phyloP scores from a whole-genome alignment of 2,797 vertebrate genomes.

The Alosa sapidissima region DNA sequence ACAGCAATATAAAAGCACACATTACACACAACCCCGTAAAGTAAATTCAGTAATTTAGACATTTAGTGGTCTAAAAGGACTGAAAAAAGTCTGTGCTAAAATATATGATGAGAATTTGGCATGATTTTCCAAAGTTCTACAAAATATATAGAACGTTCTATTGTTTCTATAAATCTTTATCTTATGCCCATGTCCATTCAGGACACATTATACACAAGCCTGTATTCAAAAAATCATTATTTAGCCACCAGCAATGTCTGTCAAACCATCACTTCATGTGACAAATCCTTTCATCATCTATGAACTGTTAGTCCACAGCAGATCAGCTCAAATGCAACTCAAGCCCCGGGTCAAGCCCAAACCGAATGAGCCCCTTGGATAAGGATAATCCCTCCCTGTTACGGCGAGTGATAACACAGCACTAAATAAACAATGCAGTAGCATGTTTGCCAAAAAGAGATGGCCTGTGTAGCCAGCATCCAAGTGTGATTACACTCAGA shows the following conservation, averaged over 20 bases:
- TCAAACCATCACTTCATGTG: background rate
- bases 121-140: too few relatives aligned
- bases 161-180: too few relatives aligned
- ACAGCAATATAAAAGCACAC: background rate
- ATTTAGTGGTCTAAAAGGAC: too few relatives aligned
- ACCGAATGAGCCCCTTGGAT: background rate
- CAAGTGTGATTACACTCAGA: background rate
- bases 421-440: background rate
- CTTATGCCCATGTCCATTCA: background rate
- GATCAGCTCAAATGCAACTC: slow-evolving; percentile 13
- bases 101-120: too few relatives aligned
- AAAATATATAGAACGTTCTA: too few relatives aligned
- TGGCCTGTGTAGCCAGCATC: background rate
- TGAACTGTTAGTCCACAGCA: background rate
- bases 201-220: background rate
- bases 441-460: background rate
- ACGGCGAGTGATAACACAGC: background rate
- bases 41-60: too few relatives aligned
- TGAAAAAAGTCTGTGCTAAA: too few relatives aligned
- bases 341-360: background rate
- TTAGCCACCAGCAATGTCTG: background rate
- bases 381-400: slow-evolving; percentile 2
- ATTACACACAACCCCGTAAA: background rate
- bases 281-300: background rate
- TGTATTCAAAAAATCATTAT: background rate